Evolutionary conservation across 1,140 invertebrate genomes (phyloP).

Genomic region (Carposina sasakii): DNA sequence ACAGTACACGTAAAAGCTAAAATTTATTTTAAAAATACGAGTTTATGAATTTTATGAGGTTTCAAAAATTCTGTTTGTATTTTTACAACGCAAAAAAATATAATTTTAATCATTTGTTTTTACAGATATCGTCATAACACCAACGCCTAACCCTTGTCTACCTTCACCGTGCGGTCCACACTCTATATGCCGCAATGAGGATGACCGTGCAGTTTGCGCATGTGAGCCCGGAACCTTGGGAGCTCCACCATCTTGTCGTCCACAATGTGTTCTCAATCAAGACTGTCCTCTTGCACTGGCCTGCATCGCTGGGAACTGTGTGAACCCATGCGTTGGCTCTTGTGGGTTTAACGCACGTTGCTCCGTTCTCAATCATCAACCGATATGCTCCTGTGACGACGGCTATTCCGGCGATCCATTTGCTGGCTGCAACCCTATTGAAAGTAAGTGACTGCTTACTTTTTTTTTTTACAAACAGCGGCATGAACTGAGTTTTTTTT

Average conservation of each 20-base stretch:
- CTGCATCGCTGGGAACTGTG: conserved; percentile 84
- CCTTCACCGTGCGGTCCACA: conserved; percentile 89
- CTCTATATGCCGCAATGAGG: conserved; percentile 81
- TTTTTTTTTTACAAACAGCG: background rate
- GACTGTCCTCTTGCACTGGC: conserved; percentile 85
- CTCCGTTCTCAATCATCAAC: conserved; percentile 82
- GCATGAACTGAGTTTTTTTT: conserved; percentile 19
- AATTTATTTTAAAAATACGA: too few species aligned
- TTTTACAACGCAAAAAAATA: too few species aligned
- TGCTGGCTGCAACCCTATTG: conserved; percentile 78
- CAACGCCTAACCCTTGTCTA: conserved; percentile 77
- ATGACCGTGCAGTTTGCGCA: conserved; percentile 81
- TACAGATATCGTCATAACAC: conserved; percentile 33
- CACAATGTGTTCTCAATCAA: conserved; percentile 84
- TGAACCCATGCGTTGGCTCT: conserved; percentile 86
- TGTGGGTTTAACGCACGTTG: conserved; percentile 89
- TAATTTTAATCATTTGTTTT: too few species aligned
- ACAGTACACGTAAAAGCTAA: too few species aligned
- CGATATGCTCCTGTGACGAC: conserved; percentile 83
- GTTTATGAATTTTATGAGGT: too few species aligned
- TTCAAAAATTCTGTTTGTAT: too few species aligned
- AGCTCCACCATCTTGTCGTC: conserved; percentile 85
- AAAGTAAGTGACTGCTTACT: conserved; percentile 73
- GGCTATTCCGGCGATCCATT: conserved; percentile 89
- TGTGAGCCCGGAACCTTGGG: conserved; percentile 86